phyloP scores from a whole-genome alignment of 2,113 vertebrate genomes.

The Strix uralensis region DNA sequence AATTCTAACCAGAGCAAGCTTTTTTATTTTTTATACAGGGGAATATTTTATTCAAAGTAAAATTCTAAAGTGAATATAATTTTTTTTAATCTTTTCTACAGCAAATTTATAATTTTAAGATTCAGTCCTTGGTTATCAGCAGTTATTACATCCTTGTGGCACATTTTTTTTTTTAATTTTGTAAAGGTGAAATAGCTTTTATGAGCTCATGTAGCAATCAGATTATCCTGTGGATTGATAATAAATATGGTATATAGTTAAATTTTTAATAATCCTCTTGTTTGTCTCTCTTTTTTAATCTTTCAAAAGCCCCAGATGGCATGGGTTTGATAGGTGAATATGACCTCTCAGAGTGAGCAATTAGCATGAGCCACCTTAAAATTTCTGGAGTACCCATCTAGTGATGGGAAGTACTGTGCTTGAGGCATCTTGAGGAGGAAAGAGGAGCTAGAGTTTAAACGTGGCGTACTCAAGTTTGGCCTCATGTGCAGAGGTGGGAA shows the following conservation, averaged over 20 bases:
- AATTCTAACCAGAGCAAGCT: conserved; percentile 86
- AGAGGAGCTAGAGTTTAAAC: background rate
- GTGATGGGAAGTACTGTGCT: background rate
- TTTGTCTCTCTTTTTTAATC: conserved; percentile 53
- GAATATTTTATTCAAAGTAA: conserved; percentile 88
- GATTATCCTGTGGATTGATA: conserved; percentile 88
- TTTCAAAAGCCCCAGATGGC: background rate
- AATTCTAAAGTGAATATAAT: conserved; percentile 87
- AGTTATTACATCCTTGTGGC: conserved; percentile 80
- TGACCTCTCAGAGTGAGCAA: background rate
- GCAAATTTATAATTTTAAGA: conserved; percentile 88
- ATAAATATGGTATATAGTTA: conserved; percentile 85
- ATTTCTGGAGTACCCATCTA: background rate
- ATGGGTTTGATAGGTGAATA: background rate
- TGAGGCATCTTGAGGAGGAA: background rate
- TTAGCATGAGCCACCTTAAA: background rate
- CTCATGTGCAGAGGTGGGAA: background rate
- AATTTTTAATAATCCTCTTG: conserved; percentile 76
- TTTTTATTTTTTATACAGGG: conserved; percentile 89
- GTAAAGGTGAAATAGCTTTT: conserved; percentile 85
- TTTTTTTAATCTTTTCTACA: conserved; percentile 90
- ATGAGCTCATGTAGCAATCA: conserved; percentile 86
- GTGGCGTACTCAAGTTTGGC: background rate
- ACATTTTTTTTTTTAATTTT: conserved; percentile 81
- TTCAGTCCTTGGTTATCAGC: conserved; percentile 82